A percentile compares a stretch with the other conserved stretches of the same genome.
Evolutionary conservation across 1,140 invertebrate genomes (phyloP).

Genomic region (Camponotus pennsylvanicus): DNA sequence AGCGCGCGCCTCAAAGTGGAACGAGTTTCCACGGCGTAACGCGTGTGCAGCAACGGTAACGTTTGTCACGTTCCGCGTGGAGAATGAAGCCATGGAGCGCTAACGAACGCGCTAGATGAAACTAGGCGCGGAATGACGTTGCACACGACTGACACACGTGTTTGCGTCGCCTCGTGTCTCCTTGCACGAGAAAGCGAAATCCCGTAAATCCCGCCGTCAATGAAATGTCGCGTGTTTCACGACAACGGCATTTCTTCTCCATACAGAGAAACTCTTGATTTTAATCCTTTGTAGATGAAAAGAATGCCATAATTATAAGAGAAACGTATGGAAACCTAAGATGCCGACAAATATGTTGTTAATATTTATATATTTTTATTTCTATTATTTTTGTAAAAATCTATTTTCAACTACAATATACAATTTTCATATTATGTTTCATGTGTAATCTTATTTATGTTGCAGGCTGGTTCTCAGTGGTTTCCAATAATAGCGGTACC

Average conservation of each 20-base stretch:
- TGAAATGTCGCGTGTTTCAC: background rate
- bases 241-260: background rate
- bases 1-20: constrained; percentile 66
- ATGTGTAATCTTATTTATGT: constrained; percentile 59
- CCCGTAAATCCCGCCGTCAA: constrained; percentile 7
- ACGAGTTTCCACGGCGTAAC: constrained; percentile 68
- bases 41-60: constrained; percentile 72
- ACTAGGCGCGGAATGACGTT: constrained; percentile 42
- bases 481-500: constrained; percentile 83
- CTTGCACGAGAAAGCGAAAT: constrained; percentile 67
- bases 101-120: constrained; percentile 67
- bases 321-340: background rate
- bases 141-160: constrained; percentile 44
- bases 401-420: background rate
- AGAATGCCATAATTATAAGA: background rate
- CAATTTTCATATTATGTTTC: background rate
- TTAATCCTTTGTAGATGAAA: background rate
- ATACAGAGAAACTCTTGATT: background rate
- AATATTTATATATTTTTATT: background rate
- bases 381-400: constrained; percentile 22
- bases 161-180: constrained; percentile 13
- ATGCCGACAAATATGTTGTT: background rate
- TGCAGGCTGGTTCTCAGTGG: constrained; percentile 86
- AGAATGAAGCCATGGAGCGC: constrained; percentile 67
- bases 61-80: constrained; percentile 73